Evolutionary conservation across 53 echinoderm and acorn worm species (phyloP).

Genomic region (Echinarachnius parma): DNA sequence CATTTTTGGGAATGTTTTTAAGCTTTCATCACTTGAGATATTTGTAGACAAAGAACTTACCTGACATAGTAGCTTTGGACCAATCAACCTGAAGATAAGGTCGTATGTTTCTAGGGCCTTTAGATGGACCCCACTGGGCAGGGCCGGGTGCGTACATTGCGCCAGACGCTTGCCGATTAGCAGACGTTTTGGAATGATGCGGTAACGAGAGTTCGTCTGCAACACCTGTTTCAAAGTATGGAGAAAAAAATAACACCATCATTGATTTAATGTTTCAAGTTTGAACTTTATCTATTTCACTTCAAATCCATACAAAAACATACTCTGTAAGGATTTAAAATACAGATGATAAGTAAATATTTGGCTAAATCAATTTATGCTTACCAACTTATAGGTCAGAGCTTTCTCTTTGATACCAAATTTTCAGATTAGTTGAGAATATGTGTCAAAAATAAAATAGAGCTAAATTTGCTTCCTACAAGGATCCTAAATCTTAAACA

Average conservation of each 20-base stretch:
- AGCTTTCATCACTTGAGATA: too few relatives aligned
- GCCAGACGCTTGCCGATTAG: conserved; percentile 96
- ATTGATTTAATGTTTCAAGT: background rate
- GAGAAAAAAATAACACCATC: background rate
- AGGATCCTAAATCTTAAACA: too few relatives aligned
- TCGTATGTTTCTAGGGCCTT: conserved; percentile 96
- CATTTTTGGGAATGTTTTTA: conserved; percentile 94
- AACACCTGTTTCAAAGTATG: conserved; percentile 59
- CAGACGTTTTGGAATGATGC: conserved; percentile 87
- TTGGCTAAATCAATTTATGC: too few relatives aligned
- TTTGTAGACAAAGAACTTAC: conserved; percentile 17
- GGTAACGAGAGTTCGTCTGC: conserved; percentile 84
- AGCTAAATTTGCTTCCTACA: too few relatives aligned
- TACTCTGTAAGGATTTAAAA: too few relatives aligned
- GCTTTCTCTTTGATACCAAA: too few relatives aligned
- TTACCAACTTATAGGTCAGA: too few relatives aligned
- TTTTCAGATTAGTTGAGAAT: too few relatives aligned
- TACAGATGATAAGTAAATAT: too few relatives aligned
- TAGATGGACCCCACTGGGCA: conserved; percentile 97
- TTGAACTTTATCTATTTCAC: too few relatives aligned
- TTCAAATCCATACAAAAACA: too few relatives aligned
- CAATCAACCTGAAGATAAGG: conserved; percentile 88
- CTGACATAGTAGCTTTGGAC: conserved; percentile 86
- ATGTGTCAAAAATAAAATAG: too few relatives aligned
- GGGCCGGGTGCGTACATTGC: conserved; percentile 97